Percentiles rank a stretch among this genome's conserved stretches.
These are phyloP conservation scores for Ooceraea biroi DNA, from an alignment of 1,140 invertebrate genomes.

Conservation along the genomic window DNA sequence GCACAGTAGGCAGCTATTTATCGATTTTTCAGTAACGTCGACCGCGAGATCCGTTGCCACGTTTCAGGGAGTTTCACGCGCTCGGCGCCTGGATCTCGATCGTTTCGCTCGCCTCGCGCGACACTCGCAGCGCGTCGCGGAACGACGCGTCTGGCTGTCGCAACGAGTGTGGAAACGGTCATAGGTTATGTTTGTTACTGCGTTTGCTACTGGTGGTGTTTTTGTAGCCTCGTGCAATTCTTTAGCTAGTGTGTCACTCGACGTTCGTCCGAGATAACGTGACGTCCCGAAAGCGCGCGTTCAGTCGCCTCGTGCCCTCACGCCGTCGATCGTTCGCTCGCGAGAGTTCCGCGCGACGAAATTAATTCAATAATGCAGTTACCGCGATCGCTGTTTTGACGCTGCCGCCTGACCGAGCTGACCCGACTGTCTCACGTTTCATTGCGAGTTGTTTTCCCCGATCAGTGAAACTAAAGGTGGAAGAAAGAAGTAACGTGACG, in stretches of 20 bases:
- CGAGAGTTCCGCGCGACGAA: too few relatives aligned
- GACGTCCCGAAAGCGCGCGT: neutral
- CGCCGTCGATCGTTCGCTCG: neutral
- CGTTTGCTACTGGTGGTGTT: neutral
- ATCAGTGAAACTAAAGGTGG: conserved; percentile 64
- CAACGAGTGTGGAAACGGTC: conserved; percentile 24
- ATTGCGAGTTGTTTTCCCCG: conserved; percentile 13
- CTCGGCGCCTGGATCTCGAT: neutral
- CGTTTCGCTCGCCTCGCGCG: neutral
- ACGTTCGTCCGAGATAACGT: neutral
- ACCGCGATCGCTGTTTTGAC: neutral
- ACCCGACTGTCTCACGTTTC: neutral
- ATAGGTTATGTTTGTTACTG: conserved; percentile 69
- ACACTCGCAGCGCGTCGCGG: neutral
- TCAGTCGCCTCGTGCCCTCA: too few relatives aligned
- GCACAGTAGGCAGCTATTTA: conserved; percentile 55
- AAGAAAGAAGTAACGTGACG: conserved; percentile 24
- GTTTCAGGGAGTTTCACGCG: neutral
- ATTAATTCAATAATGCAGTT: neutral
- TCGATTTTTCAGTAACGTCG: conserved; percentile 45
- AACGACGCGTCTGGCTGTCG: conserved; percentile 7
- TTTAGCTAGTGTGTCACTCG: neutral
- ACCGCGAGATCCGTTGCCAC: neutral
- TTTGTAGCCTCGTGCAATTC: neutral
- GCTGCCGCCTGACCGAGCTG: neutral